A percentile compares a stretch with the other conserved stretches of the same genome.
phyloP scores from a whole-genome alignment of 2,113 vertebrate species.

The Sciurus niger region DNA sequence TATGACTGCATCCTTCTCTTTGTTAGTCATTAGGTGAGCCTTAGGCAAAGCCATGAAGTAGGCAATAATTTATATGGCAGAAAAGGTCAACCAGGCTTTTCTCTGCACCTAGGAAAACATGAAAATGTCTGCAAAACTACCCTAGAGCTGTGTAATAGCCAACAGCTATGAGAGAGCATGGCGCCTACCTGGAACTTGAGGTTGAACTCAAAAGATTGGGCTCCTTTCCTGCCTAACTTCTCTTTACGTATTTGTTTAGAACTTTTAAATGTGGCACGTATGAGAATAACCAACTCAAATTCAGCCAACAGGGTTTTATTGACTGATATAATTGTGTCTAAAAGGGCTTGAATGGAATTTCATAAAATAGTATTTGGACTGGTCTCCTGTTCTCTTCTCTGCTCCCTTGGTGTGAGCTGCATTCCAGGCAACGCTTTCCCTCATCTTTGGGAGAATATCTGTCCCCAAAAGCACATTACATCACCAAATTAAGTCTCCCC shows the following conservation, averaged over 20 bases:
- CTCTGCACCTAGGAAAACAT: neutral
- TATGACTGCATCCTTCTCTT: neutral
- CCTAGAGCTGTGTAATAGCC: neutral
- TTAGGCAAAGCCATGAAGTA: neutral
- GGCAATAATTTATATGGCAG: neutral
- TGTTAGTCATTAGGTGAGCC: neutral
- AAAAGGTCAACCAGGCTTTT: conserved; percentile 6
- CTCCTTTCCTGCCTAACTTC: neutral
- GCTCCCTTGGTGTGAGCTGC: neutral
- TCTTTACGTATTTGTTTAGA: neutral
- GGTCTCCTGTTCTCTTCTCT: neutral
- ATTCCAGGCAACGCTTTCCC: neutral
- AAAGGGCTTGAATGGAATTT: neutral
- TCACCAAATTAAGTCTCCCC: neutral
- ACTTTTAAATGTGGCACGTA: neutral
- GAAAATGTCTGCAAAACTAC: neutral
- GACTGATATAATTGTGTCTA: neutral
- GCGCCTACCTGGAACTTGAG: neutral
- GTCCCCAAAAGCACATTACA: neutral
- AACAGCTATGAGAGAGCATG: neutral
- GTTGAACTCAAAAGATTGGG: neutral
- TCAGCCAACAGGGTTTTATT: neutral
- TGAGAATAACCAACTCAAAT: neutral
- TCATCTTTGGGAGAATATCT: neutral
- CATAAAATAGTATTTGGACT: neutral